phyloP scores from a whole-genome alignment of 2,113 vertebrate species.

The Rousettus leschenaultii region DNA sequence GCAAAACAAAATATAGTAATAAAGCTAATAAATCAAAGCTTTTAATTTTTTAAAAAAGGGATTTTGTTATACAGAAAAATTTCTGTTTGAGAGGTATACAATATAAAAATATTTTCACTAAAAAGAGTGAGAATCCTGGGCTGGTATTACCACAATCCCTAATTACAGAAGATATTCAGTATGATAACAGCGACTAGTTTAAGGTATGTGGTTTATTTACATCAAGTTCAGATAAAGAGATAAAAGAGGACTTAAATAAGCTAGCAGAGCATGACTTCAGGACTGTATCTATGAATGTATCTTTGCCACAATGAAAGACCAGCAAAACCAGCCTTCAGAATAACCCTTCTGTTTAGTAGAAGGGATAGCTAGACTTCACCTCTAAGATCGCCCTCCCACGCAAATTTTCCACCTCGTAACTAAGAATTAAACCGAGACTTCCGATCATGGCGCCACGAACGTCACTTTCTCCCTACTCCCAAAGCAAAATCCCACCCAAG shows the following conservation, averaged over 20 bases:
- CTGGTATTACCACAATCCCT: slow-evolving; percentile 43
- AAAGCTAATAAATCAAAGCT: slow-evolving; percentile 39
- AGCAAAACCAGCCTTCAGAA: slow-evolving; percentile 58
- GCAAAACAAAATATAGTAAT: slow-evolving; percentile 21
- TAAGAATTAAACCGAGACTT: slow-evolving; percentile 60
- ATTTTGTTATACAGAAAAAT: slow-evolving; percentile 39
- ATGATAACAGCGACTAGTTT: slow-evolving; percentile 59
- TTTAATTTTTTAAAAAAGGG: background rate
- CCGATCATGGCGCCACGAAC: slow-evolving; percentile 58
- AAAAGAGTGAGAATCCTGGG: slow-evolving; percentile 23
- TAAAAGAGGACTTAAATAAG: slow-evolving; percentile 43
- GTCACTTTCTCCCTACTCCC: background rate
- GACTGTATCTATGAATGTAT: background rate
- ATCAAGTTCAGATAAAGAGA: slow-evolving; percentile 54
- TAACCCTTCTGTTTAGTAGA: background rate
- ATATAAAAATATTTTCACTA: slow-evolving; percentile 49
- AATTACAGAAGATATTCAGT: slow-evolving; percentile 55
- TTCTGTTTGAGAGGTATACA: slow-evolving; percentile 34
- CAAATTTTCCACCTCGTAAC: slow-evolving; percentile 42
- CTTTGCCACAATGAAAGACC: slow-evolving; percentile 44
- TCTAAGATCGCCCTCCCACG: slow-evolving; percentile 47
- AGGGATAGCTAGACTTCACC: slow-evolving; percentile 23
- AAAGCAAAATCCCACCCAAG: slow-evolving; percentile 46
- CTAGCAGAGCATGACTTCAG: background rate
- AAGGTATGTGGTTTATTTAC: slow-evolving; percentile 62